Percentiles rank a stretch among this genome's conserved stretches.
Conservation (phyloP, 2,888 invertebrate genomes). For the Acleris sparsana region DNA sequence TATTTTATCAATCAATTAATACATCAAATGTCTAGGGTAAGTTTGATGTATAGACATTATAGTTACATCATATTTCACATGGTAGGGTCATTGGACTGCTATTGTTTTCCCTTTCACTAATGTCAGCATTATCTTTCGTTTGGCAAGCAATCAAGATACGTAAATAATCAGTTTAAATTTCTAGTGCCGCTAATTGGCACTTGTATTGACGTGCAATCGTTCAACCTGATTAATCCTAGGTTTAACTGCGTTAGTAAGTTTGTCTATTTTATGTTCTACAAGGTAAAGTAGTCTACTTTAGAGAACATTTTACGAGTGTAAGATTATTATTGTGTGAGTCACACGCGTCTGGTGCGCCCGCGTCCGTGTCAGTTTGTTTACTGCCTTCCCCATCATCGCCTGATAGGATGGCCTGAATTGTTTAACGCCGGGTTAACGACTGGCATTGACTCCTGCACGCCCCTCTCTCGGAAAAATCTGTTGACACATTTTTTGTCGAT, state of each 20-base stretch:
- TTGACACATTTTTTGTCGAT: constrained; percentile 54
- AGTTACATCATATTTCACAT: constrained; percentile 30
- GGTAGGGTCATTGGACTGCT: constrained; percentile 41
- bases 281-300: constrained; percentile 26
- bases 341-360: constrained; percentile 54
- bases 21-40: background rate
- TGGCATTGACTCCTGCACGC: constrained; percentile 65
- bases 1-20: background rate
- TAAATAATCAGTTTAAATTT: constrained; percentile 36
- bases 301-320: constrained; percentile 25
- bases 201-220: constrained; percentile 14
- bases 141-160: constrained; percentile 58
- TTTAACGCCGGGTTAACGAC: constrained; percentile 70
- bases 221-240: constrained; percentile 11
- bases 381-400: constrained; percentile 57
- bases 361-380: constrained; percentile 51
- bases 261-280: constrained; percentile 13
- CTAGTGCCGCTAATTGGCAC: constrained; percentile 13
- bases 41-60: constrained; percentile 10
- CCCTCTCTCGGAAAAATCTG: constrained; percentile 57
- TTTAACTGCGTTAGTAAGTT: constrained; percentile 3
- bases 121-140: constrained; percentile 45
- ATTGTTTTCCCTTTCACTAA: constrained; percentile 43
- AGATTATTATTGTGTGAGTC: constrained; percentile 54
- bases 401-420: constrained; percentile 71